Evolutionary conservation across 2,888 invertebrate genomes (phyloP).

Genomic region (Sisyra nigra): DNA sequence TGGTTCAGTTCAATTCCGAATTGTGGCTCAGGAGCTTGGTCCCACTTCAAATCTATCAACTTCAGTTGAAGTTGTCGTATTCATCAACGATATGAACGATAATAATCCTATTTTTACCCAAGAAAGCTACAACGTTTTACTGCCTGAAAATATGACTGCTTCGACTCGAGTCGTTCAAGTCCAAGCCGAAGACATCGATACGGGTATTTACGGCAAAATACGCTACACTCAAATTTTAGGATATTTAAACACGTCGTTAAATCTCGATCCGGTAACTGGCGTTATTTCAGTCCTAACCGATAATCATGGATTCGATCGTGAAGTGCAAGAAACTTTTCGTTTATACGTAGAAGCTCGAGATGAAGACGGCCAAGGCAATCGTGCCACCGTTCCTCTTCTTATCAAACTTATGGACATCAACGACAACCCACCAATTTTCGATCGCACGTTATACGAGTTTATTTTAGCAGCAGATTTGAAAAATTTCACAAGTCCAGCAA

Average conservation of each 20-base stretch:
- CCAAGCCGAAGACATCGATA: slow-evolving; percentile 68
- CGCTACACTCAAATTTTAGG: slow-evolving; percentile 65
- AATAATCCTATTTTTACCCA: slow-evolving; percentile 68
- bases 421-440: slow-evolving; percentile 64
- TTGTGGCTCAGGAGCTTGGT: slow-evolving; percentile 66
- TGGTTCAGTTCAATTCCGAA: slow-evolving; percentile 56
- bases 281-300: slow-evolving; percentile 62
- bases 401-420: slow-evolving; percentile 50
- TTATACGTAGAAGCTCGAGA: slow-evolving; percentile 79
- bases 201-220: slow-evolving; percentile 58
- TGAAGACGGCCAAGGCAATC: slow-evolving; percentile 65
- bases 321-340: slow-evolving; percentile 57
- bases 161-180: slow-evolving; percentile 32
- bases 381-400: slow-evolving; percentile 53
- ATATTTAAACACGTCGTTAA: slow-evolving; percentile 59
- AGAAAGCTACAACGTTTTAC: slow-evolving; percentile 51
- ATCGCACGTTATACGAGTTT: slow-evolving; percentile 62
- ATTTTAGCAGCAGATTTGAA: slow-evolving; percentile 56
- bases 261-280: slow-evolving; percentile 63
- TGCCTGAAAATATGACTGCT: slow-evolving; percentile 67
- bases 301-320: slow-evolving; percentile 67
- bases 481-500: slow-evolving; percentile 61
- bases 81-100: slow-evolving; percentile 75
- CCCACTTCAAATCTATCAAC: slow-evolving; percentile 58
- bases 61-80: slow-evolving; percentile 59